A percentile compares a stretch with the other conserved stretches of the same genome.
Conservation (phyloP, 2,113 vertebrate species). For the Diphyllodes magnificus region DNA sequence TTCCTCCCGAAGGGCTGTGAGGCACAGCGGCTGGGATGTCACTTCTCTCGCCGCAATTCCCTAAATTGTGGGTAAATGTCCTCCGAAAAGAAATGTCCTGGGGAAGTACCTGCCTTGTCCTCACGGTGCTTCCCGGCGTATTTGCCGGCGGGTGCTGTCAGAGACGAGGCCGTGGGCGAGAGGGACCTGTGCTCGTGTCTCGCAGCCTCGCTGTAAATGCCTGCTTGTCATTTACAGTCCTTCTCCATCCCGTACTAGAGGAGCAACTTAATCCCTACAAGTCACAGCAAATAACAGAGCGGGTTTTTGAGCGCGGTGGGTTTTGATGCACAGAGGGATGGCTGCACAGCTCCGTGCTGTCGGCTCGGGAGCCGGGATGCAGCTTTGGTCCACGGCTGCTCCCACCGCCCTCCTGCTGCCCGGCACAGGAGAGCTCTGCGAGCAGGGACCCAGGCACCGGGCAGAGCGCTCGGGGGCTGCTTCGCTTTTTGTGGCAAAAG, state of each 20-base stretch:
- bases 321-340: not conserved
- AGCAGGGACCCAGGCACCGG: not conserved
- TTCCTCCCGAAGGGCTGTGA: not conserved
- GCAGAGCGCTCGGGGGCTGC: fast-evolving
- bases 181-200: not conserved
- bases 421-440: not conserved
- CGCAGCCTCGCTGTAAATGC: not conserved
- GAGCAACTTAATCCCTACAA: not conserved
- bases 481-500: not conserved
- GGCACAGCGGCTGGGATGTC: fast-evolving
- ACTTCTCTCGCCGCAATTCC: not conserved
- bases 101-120: not conserved
- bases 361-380: not conserved
- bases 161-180: not conserved
- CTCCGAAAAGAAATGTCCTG: not conserved
- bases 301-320: not conserved
- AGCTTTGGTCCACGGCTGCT: not conserved
- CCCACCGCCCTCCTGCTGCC: not conserved
- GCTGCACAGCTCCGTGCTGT: not conserved
- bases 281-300: not conserved
- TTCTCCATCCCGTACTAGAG: not conserved
- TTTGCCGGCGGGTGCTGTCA: not conserved
- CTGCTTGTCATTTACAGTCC: not conserved
- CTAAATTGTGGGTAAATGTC: not conserved
- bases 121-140: not conserved